Conservation (phyloP, 1,140 invertebrate genomes). For the Magallana angulata region DNA sequence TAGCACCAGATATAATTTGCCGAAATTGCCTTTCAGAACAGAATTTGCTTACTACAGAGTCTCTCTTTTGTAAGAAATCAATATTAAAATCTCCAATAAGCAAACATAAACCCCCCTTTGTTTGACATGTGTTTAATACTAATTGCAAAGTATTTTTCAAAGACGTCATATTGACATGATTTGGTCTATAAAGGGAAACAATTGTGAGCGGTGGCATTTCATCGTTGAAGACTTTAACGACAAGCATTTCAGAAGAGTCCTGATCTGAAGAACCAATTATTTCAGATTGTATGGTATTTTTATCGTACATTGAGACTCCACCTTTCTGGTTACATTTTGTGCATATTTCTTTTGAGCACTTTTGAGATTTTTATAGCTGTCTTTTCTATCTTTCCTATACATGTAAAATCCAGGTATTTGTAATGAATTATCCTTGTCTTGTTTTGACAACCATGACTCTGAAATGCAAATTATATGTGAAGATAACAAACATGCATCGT, state of each 20-base stretch:
- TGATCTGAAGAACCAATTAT: neutral
- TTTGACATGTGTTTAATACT: neutral
- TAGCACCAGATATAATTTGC: neutral
- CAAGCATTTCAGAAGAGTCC: too few species aligned
- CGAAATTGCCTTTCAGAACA: neutral
- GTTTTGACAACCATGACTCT: neutral
- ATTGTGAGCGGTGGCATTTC: too few species aligned
- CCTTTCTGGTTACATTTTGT: neutral
- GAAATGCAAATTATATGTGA: constrained; percentile 14
- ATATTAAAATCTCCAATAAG: constrained; percentile 1
- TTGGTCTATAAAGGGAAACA: constrained; percentile 14
- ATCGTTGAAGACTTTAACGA: too few species aligned
- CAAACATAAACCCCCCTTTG: neutral
- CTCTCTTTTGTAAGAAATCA: neutral
- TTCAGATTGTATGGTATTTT: neutral
- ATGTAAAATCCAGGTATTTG: neutral
- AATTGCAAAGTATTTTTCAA: neutral
- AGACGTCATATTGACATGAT: neutral
- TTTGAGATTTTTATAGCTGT: neutral
- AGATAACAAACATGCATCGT: neutral
- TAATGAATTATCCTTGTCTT: neutral
- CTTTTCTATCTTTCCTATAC: neutral
- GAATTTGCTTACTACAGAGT: neutral
- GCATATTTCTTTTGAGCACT: neutral
- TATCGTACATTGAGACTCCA: neutral